Evolutionary conservation across 2,113 vertebrate species (phyloP), one percentile per base, ranked within the genome.

Genomic region (Mola mola): DNA sequence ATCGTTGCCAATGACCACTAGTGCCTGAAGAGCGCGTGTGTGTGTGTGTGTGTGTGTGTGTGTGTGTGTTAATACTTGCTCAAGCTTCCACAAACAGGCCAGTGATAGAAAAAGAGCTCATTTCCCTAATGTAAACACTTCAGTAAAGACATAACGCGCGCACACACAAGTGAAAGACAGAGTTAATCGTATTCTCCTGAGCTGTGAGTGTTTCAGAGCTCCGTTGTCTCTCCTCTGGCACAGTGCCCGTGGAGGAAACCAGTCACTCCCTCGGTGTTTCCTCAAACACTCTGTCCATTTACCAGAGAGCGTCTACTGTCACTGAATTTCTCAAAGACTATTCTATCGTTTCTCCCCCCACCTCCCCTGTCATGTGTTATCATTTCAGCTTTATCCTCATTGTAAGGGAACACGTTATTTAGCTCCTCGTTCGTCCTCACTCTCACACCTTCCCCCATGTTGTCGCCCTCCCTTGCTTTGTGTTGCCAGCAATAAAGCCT

Each of bases 61-160:
- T 59, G 51, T 70, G 55, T 48, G 50, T 52, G 50, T 62, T 68
- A 36, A 38, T 42, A 57, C 46, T 74, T 55, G 74, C 20, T 79
- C 72, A 87, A 72, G 74, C 63, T 72, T 77, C 69, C 81, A 65
- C 68, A 24, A 55, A 44, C 42, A 53, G 50, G 21, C 61, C 12
- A 5, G 57, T 62, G 71, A 64, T 60, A 63, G 59, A 68, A 73
- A 86, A 71, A 78, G 61, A 81, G 71, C 72, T 82, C 58, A 80
- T 82, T 82, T 83, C 73, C 73, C 69, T 85, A 68, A 78, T 78
- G 82, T 78, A 78, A 84, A 86, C 75, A 85, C 79, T 81, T 76
- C 19, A 79, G 46, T 62, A 42, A 69, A 59, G 56, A 51, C 47
- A 61, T 31, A 12, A 34, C 48, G 44, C 48, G 55, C 16, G 33